A percentile compares a stretch with the other conserved stretches of the same genome.
These are phyloP conservation scores for Murina feae DNA, from an alignment of 2,113 vertebrate genomes.

Conservation along the genomic window DNA sequence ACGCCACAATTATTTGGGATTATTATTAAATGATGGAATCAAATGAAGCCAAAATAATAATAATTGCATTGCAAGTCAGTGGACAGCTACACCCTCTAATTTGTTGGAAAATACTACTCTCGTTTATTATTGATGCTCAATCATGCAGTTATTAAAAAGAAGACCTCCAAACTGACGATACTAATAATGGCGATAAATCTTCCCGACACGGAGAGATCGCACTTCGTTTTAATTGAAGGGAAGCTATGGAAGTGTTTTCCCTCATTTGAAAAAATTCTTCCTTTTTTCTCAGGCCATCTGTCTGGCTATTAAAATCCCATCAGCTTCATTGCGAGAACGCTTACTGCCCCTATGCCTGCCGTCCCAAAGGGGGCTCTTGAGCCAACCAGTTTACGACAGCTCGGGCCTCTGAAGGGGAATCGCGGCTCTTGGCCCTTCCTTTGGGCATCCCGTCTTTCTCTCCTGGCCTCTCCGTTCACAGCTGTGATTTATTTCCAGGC, in stretches of 20 bases:
- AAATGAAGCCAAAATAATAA: constrained; percentile 2
- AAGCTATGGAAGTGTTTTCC: constrained; percentile 59
- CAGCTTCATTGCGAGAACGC: constrained; percentile 58
- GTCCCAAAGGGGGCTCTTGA: constrained; percentile 39
- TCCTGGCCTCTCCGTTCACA: neutral
- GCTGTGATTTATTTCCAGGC: constrained; percentile 13
- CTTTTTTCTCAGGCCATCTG: constrained; percentile 65
- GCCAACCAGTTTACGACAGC: neutral
- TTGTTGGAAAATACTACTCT: constrained; percentile 15
- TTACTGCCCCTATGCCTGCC: constrained; percentile 38
- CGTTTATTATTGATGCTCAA: constrained; percentile 19
- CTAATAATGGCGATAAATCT: constrained; percentile 32
- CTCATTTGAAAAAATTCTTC: constrained; percentile 38
- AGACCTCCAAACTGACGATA: constrained; percentile 30
- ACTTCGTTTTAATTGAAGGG: constrained; percentile 48
- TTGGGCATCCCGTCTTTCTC: neutral
- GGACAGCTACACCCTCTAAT: neutral
- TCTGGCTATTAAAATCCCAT: constrained; percentile 73
- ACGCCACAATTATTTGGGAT: neutral
- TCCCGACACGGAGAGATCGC: neutral
- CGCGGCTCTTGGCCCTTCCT: neutral
- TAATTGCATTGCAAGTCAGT: neutral
- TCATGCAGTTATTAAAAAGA: constrained; percentile 43
- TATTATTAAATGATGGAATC: constrained; percentile 33
- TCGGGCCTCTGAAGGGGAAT: neutral